phyloP scores from a whole-genome alignment of 2,888 invertebrate species.

The Dasysyrphus albostriatus region DNA sequence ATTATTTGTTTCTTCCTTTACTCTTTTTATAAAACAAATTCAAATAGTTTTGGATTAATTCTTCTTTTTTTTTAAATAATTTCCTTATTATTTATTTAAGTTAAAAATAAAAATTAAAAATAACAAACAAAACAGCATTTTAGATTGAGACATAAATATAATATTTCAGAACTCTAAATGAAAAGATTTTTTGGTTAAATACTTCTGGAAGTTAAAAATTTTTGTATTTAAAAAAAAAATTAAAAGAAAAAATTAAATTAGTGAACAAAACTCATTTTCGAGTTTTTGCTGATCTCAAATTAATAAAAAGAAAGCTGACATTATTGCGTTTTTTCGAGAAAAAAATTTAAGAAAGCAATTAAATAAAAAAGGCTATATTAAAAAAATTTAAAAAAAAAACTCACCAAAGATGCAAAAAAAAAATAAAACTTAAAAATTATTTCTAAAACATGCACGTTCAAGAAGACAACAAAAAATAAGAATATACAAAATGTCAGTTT shows the following conservation, averaged over 20 bases:
- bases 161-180: constrained; percentile 71
- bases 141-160: constrained; percentile 74
- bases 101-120: constrained; percentile 46
- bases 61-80: constrained; percentile 26
- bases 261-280: constrained; percentile 75
- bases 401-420: constrained; percentile 44
- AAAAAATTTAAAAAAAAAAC: constrained; percentile 46
- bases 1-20: constrained; percentile 17
- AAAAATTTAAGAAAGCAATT: constrained; percentile 18
- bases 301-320: constrained; percentile 70
- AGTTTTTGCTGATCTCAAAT: constrained; percentile 90
- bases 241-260: constrained; percentile 65
- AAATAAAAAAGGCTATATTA: constrained; percentile 44
- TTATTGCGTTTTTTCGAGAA: constrained; percentile 71
- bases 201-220: constrained; percentile 81
- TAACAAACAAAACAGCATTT: constrained; percentile 59
- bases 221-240: constrained; percentile 64
- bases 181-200: constrained; percentile 73
- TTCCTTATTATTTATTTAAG: constrained; percentile 62
- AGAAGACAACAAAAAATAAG: constrained; percentile 54
- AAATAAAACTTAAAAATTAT: constrained; percentile 59
- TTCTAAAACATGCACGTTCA: constrained; percentile 73
- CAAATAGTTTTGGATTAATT: constrained; percentile 33
- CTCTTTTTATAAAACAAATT: constrained; percentile 9
- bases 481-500: constrained; percentile 73